A percentile compares a stretch with the other conserved stretches of the same genome.
Conservation (phyloP, 2,888 invertebrate species). For the Rambutsinella grinnellia region DNA sequence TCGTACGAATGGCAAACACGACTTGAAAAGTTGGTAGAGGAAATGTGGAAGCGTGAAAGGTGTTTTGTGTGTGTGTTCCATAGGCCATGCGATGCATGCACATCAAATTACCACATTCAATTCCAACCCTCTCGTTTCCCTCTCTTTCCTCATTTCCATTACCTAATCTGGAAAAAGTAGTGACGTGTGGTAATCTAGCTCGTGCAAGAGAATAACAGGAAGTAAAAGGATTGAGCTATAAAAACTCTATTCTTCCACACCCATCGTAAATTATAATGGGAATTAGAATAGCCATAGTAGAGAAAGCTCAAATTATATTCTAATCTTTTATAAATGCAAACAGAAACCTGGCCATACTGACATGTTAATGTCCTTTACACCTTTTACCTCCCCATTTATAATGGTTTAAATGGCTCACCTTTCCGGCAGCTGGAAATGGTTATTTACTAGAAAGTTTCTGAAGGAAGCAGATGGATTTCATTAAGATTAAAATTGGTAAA, state of each 20-base stretch:
- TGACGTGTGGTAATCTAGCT: background rate
- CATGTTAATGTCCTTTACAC: conserved; percentile 37
- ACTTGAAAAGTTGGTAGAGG: too few relatives aligned
- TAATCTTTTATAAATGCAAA: conserved; percentile 21
- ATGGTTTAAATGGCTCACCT: background rate
- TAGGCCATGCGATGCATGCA: conserved; percentile 2
- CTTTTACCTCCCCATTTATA: conserved; percentile 3
- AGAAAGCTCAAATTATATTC: background rate
- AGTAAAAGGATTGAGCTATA: conserved; percentile 22
- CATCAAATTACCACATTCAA: conserved; percentile 26
- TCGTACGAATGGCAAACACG: too few relatives aligned
- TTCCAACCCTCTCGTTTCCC: conserved; percentile 24
- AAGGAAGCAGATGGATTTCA: conserved; percentile 21
- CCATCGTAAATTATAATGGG: conserved; percentile 34
- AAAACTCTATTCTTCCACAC: conserved; percentile 6
- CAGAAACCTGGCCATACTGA: background rate
- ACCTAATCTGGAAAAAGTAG: conserved; percentile 1
- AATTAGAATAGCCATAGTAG: background rate
- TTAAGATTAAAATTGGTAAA: conserved; percentile 18
- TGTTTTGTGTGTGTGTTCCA: conserved; percentile 5
- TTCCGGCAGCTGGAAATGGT: too few relatives aligned
- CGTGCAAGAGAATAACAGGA: background rate
- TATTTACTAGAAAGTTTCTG: too few relatives aligned
- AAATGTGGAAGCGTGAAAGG: conserved; percentile 29
- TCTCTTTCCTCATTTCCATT: conserved; percentile 5